Conservation (phyloP, 2,888 invertebrate species). For the Ptychoptera albimana region DNA sequence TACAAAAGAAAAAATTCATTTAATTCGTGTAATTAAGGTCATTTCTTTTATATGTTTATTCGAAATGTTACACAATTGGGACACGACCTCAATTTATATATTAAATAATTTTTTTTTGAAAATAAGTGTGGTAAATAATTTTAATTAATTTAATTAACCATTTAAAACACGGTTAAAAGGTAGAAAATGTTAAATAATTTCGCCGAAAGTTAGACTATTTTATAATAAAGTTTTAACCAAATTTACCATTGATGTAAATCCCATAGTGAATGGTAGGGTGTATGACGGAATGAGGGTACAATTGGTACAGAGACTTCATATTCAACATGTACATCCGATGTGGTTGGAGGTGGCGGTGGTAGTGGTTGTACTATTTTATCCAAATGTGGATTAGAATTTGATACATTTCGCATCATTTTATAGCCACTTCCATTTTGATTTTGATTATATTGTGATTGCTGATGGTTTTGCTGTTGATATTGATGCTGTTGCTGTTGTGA, state of each 20-base stretch:
- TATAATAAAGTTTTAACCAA: neutral
- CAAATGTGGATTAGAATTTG: constrained; percentile 27
- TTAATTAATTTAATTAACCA: neutral
- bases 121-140: too few relatives aligned
- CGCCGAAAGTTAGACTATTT: neutral
- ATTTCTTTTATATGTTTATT: too few relatives aligned
- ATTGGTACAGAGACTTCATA: constrained; percentile 30
- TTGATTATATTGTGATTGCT: too few relatives aligned
- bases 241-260: constrained; percentile 30
- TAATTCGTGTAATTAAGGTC: too few relatives aligned
- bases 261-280: constrained; percentile 31
- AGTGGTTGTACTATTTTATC: constrained; percentile 7
- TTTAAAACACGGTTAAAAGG: neutral
- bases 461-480: too few relatives aligned
- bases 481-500: too few relatives aligned
- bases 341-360: neutral
- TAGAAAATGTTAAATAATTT: neutral
- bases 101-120: too few relatives aligned
- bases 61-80: too few relatives aligned
- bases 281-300: constrained; percentile 27
- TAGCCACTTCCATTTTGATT: neutral
- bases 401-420: constrained; percentile 20
- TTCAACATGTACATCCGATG: constrained; percentile 24
- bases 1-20: too few relatives aligned
- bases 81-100: too few relatives aligned